phyloP scores from a whole-genome alignment of 1,140 invertebrate species.

The Brachionus rubens region DNA sequence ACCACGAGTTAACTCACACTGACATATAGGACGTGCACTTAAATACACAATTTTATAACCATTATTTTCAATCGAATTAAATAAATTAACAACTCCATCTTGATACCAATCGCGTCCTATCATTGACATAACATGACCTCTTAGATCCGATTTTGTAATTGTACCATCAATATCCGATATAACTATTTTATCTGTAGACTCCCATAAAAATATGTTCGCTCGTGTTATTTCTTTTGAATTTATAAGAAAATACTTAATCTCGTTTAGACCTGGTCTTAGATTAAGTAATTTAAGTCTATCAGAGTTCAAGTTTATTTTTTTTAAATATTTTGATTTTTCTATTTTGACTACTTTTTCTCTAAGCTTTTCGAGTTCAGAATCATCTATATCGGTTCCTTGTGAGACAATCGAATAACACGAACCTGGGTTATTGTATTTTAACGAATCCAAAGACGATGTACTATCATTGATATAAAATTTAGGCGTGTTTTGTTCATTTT shows the following conservation, averaged over 20 bases:
- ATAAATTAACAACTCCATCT: constrained; percentile 86
- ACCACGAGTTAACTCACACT: constrained; percentile 79
- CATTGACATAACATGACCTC: constrained; percentile 94
- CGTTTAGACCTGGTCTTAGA: neutral
- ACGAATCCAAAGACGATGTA: neutral
- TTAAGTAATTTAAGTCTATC: neutral
- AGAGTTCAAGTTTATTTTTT: constrained; percentile 16
- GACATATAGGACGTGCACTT: constrained; percentile 94
- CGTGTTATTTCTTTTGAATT: neutral
- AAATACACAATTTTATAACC: constrained; percentile 73
- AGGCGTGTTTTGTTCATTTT: neutral
- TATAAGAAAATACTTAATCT: constrained; percentile 10
- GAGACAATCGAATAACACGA: neutral
- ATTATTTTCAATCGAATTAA: constrained; percentile 93
- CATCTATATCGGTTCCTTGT: neutral
- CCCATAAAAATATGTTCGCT: constrained; percentile 87
- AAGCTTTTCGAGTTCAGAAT: neutral
- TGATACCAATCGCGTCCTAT: constrained; percentile 74
- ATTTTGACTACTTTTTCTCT: constrained; percentile 4
- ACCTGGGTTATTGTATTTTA: neutral
- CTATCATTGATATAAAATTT: constrained; percentile 36
- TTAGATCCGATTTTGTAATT: constrained; percentile 96
- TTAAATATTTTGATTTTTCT: neutral
- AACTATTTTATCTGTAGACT: constrained; percentile 91
- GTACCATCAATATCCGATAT: constrained; percentile 99